Base-by-base conservation (phyloP, 2,113 vertebrate species). In the Ovis canadensis region DNA sequence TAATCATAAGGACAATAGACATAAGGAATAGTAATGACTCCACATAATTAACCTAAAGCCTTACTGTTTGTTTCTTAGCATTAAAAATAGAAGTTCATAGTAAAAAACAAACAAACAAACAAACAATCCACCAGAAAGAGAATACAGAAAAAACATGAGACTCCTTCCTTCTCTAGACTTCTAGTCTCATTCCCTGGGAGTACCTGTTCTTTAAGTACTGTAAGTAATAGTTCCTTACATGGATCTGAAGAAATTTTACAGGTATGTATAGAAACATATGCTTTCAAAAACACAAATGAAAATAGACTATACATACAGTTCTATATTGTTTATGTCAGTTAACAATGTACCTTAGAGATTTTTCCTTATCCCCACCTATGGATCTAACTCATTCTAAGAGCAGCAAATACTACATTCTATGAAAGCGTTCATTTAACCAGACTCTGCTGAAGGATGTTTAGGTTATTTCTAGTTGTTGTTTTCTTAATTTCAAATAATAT, bases 281-380 rank as follows among this genome's bases (percentile, higher is more conserved):
- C 29, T 92, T 89, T 81, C 59, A 64, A 85, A 97, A 80, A 33
- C 67, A 95, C 43, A 91, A 91, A 77, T 90, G 60, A 55, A 85
- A 91, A 85, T 33, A 97, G 71, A 87, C 19, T 25, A 25, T 45
- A 88, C 36, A 48, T 60, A 94, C 3, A 86, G 11, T 48, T 94
- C 52, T 74, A 55, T 31, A 71, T 13, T 89, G 59, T n/a, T 92
- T 88, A 98, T 89, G 60, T 97, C 29, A 89, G 40, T 89, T 96
- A 92, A 77, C 31, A 91, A 91, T 48, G 29, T 50, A 90, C 83
- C 43, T 93, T 36, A 40, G 36, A 80, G 80, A 90, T 55, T 96
- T 62, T 94, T 31, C 50, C 12, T 15, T 80, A 88, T 50, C 33
- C 88, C 40, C 60, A 95, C 6, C 29, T 62, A 60, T 59, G 16